phyloP scores from a whole-genome alignment of 2,113 vertebrate genomes.

The Oreochromis aureus region DNA sequence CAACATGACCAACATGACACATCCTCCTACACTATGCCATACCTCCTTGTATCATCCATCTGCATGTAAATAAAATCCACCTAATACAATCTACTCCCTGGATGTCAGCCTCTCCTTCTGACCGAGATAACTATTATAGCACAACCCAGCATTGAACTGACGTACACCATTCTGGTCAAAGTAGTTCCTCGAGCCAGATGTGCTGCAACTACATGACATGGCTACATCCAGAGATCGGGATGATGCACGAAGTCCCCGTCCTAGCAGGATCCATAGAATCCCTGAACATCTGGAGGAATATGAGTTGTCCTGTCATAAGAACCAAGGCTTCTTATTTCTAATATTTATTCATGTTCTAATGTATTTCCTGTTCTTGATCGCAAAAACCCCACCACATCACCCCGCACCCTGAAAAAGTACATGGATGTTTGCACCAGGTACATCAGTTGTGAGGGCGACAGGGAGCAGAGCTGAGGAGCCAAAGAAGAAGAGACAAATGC shows the following conservation, averaged over 20 bases:
- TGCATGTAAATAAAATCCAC: background rate
- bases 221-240: background rate
- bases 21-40: background rate
- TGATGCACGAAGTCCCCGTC: background rate
- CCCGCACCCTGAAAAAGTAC: background rate
- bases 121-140: background rate
- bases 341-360: background rate
- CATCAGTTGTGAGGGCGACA: slow-evolving; percentile 2
- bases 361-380: background rate
- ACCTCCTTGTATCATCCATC: background rate
- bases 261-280: background rate
- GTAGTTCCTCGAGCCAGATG: background rate
- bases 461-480: background rate
- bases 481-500: background rate
- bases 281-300: background rate
- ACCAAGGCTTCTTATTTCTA: background rate
- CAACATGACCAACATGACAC: background rate
- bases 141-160: background rate
- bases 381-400: background rate
- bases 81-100: background rate
- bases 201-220: background rate
- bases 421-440: background rate
- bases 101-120: background rate
- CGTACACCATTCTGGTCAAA: background rate
- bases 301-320: background rate